Percentiles rank a stretch among this genome's conserved stretches.
phyloP scores from a whole-genome alignment of 2,113 vertebrate species.

The Trichechus manatus region DNA sequence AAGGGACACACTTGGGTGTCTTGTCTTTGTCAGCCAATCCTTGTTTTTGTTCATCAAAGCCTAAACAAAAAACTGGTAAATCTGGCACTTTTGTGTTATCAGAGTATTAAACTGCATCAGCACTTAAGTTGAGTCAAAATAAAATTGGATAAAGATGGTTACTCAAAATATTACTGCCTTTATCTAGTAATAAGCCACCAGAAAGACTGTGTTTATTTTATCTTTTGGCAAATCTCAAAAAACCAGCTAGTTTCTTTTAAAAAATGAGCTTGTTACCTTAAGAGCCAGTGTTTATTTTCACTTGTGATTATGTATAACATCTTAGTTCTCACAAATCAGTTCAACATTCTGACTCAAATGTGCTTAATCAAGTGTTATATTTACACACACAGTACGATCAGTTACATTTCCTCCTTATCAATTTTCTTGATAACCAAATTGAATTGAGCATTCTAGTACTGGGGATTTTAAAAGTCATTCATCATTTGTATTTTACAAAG shows the following conservation, averaged over 20 bases:
- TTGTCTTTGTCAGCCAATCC: background rate
- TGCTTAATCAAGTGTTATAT: constrained; percentile 38
- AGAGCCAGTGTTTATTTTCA: constrained; percentile 35
- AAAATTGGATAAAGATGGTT: constrained; percentile 2
- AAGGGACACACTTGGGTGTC: background rate
- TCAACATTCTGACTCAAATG: background rate
- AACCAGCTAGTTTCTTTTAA: background rate
- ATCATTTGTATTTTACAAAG: constrained; percentile 38
- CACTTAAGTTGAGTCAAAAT: background rate
- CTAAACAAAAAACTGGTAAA: constrained; percentile 40
- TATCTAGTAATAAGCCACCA: background rate
- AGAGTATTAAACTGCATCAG: background rate
- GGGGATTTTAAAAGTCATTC: background rate
- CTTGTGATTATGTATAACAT: constrained; percentile 11
- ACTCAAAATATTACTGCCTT: background rate
- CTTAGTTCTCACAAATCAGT: background rate
- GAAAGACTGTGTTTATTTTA: background rate
- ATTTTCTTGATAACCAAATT: constrained; percentile 38
- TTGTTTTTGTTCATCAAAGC: constrained; percentile 33
- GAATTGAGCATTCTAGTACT: constrained; percentile 36
- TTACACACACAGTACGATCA: constrained; percentile 34
- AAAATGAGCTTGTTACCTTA: background rate
- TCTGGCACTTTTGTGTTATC: background rate
- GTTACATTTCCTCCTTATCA: constrained; percentile 22
- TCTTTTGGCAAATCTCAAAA: background rate